Evolutionary conservation across 2,888 invertebrate species (phyloP).

Genomic region (Volucella inanis): DNA sequence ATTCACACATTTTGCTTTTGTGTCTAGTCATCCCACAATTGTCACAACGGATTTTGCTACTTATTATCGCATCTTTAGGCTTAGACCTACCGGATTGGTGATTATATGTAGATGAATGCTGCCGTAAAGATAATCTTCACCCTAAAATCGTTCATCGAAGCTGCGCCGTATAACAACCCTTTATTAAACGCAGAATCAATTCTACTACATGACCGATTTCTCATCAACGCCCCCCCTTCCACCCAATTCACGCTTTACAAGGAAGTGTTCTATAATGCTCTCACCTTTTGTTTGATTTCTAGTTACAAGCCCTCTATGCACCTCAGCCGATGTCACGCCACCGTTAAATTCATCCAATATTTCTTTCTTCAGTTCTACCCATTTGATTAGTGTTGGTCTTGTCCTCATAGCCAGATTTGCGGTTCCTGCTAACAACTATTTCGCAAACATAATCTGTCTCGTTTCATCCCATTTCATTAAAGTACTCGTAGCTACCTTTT

Average conservation of each 20-base stretch:
- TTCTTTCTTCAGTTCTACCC: background rate
- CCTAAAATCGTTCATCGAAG: background rate
- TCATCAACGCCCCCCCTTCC: too few relatives aligned
- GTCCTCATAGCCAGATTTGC: constrained; percentile 3
- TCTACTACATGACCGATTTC: too few relatives aligned
- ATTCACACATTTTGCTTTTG: constrained; percentile 8
- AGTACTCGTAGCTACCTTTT: too few relatives aligned
- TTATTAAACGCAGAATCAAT: background rate
- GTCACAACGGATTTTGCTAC: background rate
- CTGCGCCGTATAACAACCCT: background rate
- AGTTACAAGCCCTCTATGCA: background rate
- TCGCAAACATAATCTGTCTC: too few relatives aligned
- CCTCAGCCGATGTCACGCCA: background rate
- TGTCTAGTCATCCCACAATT: background rate
- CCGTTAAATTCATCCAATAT: background rate
- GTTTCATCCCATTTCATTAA: too few relatives aligned
- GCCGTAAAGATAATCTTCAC: background rate
- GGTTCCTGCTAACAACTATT: constrained; percentile 4
- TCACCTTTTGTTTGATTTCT: constrained; percentile 17
- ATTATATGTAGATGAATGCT: background rate
- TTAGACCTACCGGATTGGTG: background rate
- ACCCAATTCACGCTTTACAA: constrained; percentile 5
- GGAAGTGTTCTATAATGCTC: constrained; percentile 1
- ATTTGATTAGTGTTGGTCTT: constrained; percentile 3
- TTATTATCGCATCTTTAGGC: background rate